phyloP scores from a whole-genome alignment of 1,140 invertebrate genomes.

The Ctenoplectra terminalis region DNA sequence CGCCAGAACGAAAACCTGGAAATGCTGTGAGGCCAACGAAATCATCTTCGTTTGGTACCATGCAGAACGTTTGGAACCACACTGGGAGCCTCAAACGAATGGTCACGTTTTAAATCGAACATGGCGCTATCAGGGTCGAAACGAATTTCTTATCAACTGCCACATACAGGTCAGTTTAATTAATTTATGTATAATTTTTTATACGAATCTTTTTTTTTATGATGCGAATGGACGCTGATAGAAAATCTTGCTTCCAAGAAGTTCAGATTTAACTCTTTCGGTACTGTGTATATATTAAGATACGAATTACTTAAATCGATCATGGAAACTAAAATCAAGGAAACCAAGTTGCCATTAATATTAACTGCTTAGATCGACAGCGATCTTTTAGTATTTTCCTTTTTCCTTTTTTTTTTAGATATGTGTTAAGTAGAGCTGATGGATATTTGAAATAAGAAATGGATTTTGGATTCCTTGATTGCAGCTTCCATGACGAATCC shows the following conservation, averaged over 20 bases:
- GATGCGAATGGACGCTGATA: background rate
- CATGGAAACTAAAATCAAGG: slow-evolving; percentile 51
- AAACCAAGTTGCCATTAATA: slow-evolving; percentile 30
- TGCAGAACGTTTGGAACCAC: slow-evolving; percentile 87
- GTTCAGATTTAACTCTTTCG: background rate
- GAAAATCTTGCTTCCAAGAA: background rate
- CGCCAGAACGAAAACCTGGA: slow-evolving; percentile 87
- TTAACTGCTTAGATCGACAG: slow-evolving; percentile 11
- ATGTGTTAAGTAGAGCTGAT: slow-evolving; percentile 18
- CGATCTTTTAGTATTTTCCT: background rate
- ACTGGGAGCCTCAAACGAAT: slow-evolving; percentile 87
- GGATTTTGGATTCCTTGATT: slow-evolving; percentile 45
- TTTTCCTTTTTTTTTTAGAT: slow-evolving; percentile 17
- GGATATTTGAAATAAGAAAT: slow-evolving; percentile 41
- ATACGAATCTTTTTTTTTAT: no score
- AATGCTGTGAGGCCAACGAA: slow-evolving; percentile 87
- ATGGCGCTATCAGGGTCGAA: slow-evolving; percentile 89
- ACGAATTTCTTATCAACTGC: slow-evolving; percentile 89
- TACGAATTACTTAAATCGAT: slow-evolving; percentile 12
- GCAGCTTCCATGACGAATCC: slow-evolving; percentile 41
- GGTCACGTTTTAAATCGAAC: slow-evolving; percentile 83
- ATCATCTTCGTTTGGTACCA: slow-evolving; percentile 94
- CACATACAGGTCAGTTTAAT: slow-evolving; percentile 87
- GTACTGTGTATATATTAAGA: background rate
- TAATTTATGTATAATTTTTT: no score